Conservation (phyloP, 2,888 invertebrate genomes). For the Zygaena filipendulae region DNA sequence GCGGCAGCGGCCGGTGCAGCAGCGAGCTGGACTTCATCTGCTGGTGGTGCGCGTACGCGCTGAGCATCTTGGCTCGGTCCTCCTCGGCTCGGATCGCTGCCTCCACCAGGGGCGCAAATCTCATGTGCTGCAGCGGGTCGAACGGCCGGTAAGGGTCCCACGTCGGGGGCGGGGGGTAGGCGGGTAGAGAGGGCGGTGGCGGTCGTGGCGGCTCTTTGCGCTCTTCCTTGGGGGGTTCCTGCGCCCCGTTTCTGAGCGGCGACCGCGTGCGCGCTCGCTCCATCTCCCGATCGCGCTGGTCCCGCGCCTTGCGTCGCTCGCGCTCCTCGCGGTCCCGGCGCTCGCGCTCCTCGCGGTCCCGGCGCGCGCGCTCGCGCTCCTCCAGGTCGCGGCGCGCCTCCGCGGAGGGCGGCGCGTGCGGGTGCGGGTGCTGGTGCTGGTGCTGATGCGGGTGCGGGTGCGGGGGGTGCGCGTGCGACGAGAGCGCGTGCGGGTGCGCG, state of each 20-base stretch:
- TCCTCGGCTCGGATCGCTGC: slow-evolving; percentile 82
- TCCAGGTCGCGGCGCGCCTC: slow-evolving; percentile 51
- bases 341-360: slow-evolving; percentile 73
- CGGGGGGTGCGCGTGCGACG: slow-evolving; percentile 60
- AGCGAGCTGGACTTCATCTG: slow-evolving; percentile 58
- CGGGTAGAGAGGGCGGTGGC: slow-evolving; percentile 60
- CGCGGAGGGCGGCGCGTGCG: too few species aligned
- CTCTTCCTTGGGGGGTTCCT: slow-evolving; percentile 51
- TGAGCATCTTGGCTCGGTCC: slow-evolving; percentile 81
- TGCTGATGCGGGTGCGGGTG: slow-evolving; percentile 37
- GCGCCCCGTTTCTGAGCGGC: slow-evolving; percentile 77
- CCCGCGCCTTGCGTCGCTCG: slow-evolving; percentile 67
- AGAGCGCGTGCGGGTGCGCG: slow-evolving; percentile 27
- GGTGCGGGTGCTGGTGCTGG: slow-evolving; percentile 19
- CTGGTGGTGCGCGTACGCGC: slow-evolving; percentile 74
- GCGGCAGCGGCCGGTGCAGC: slow-evolving; percentile 55
- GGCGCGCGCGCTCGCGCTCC: slow-evolving; percentile 64
- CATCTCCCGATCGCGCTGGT: slow-evolving; percentile 66
- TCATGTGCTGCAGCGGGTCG: slow-evolving; percentile 74
- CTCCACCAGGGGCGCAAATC: slow-evolving; percentile 84
- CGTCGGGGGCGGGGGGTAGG: slow-evolving; percentile 67
- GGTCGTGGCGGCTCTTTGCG: slow-evolving; percentile 64
- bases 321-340: slow-evolving; percentile 67
- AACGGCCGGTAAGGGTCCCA: slow-evolving; percentile 78
- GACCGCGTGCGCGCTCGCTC: slow-evolving; percentile 77